These are phyloP conservation scores for Sus scrofa DNA, from an alignment of 2,113 vertebrate genomes.

Conservation along the genomic window T2T-Sscrofa CM000830.6:100789501-100790000, in stretches of 20 bases:
- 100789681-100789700: background rate
- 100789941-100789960: background rate
- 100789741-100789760: slow-evolving; percentile 10
- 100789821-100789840: background rate
- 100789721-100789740: background rate
- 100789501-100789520: background rate
- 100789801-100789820: background rate
- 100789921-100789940: background rate
- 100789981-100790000: background rate
- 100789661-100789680: background rate
- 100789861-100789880: slow-evolving; percentile 21
- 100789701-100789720: background rate
- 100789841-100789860: background rate
- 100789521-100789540: background rate
- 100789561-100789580: background rate
- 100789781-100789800: background rate
- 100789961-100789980: background rate
- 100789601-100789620: background rate
- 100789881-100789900: background rate
- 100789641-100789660: background rate
- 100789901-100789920: background rate
- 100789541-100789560: background rate
- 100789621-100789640: background rate
- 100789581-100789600: background rate
- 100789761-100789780: background rate